Base-by-base conservation (phyloP, 2,888 invertebrate species). In the Disparrhopalites patrizii region DNA sequence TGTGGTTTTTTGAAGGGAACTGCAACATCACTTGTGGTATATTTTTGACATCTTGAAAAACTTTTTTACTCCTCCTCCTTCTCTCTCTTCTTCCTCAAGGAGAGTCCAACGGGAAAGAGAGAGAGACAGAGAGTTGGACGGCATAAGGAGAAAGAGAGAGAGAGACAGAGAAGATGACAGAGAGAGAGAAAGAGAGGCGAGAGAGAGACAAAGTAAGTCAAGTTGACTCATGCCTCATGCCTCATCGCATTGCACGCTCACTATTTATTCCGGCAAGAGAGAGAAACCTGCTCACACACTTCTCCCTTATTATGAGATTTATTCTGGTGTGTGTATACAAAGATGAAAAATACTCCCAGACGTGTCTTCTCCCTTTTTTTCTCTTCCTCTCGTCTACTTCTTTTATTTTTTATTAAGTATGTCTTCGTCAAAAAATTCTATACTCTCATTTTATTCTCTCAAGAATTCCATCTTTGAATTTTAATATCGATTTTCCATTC, bases 1-100 rank as follows among this genome's bases (percentile, higher is more conserved):
- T 70, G 70, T 70, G 70, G 70, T 68, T 70, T 70, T 69, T 64
- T 67, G 36, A 69, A 64, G 62, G 52, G 36, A 52, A 62, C 62
- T 62, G 62, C 38, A 62, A 51, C 62, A 62, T 62, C 62, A 62
- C 54, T 62, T 54, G 52, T 62, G 62, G 62, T 62, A 62, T 62
- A 62, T 62, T 62, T 62, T 62, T 62, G 62, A 62, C 62, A 52
- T 62, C 52, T 62, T 62, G 31, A 36, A 58, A 51, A 62, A 54
- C 54, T 62, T 54, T 62, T 43, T 38, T 58, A 58, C 43, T n/a
- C n/a, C n/a, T n/a, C 27, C 54, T 25, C 52, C 36, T 36, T 62
- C 52, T 27, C 38, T 51, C 52, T 60, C 50, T 60, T 51, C 38
- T 47, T 23, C 25, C 28, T 28, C 28, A 8, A 18, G 30, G 50